phyloP scores from a whole-genome alignment of 2,113 vertebrate species.

The Salvelinus namaycush region DNA sequence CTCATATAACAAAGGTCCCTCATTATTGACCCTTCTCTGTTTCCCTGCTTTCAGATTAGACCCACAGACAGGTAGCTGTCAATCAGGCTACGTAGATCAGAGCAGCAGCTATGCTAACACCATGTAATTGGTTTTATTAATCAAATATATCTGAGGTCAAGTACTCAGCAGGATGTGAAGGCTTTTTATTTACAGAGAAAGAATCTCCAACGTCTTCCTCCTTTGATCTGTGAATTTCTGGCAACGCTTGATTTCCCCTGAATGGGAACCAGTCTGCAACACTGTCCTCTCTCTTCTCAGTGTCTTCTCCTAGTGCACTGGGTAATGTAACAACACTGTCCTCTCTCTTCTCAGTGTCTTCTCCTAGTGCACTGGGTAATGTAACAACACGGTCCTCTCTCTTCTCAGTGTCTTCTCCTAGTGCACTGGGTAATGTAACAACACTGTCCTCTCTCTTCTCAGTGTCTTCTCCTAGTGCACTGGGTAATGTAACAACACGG shows the following conservation, averaged over 20 bases:
- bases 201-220: constrained; percentile 21
- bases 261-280: constrained; percentile 22
- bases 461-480: constrained; percentile 1
- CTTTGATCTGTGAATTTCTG: constrained; percentile 44
- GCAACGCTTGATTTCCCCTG: constrained; percentile 31
- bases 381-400: too few species aligned
- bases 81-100: constrained; percentile 10
- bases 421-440: background rate
- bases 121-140: constrained; percentile 43
- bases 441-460: background rate
- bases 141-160: constrained; percentile 38
- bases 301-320: too few species aligned
- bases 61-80: constrained; percentile 8
- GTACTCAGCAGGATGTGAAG: constrained; percentile 10
- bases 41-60: background rate
- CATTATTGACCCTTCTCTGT: background rate
- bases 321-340: background rate
- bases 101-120: constrained; percentile 30
- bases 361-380: too few species aligned
- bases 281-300: background rate
- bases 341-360: too few species aligned
- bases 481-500: background rate
- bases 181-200: constrained; percentile 29
- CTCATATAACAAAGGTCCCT: background rate
- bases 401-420: background rate